Base-by-base conservation (phyloP, 1,140 invertebrate genomes). In the Procambarus clarkii region DNA sequence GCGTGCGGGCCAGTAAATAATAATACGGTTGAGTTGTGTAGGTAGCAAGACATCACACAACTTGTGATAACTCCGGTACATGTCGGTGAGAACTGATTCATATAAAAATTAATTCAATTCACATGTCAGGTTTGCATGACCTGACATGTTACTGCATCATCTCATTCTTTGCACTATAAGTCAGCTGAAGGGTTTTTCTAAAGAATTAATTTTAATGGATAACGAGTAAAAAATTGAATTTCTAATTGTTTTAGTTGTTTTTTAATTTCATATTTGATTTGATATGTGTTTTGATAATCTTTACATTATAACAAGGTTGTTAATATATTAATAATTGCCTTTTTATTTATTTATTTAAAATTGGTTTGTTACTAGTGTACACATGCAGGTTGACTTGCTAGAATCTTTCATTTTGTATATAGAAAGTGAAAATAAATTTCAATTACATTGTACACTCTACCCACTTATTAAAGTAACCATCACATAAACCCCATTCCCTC, bases 201-300 rank as follows among this genome's bases (percentile, higher is more conserved):
- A 82, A 82, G 9, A 81, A 82, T 60, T 54, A 82, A 1, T 44
- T 82, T 60, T 82, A 54, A 82, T 82, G 60, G 60, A 0, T 48
- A 82, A 46, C 45, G 58, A 83, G 58, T 83, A 83, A 54, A 83
- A n/a, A 45, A 46, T 83, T 83, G 18, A 69, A 46, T 64, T 54
- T 54, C 13, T 13, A 54, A 9, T 54, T 54, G 50, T 54, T 54
- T 54, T 54, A 54, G 50, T 54, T 54, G 8, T 54, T 54, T 8
- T 54, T 54, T 9, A 9, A 54, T 13, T 54, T 54, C 50, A 46
- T 8, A 54, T 69, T 69, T 45, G 34, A 64, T 21, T 83, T 83
- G 2, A 69, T 44, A 44, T 83, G 24, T 60, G 24, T 83, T 46
- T 45, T 83, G 69, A 46, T 44, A 54, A 69, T 83, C 13, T 45